These are phyloP conservation scores for Chlorops oryzae DNA, from an alignment of 1,140 invertebrate species.

Conservation along the genomic window DNA sequence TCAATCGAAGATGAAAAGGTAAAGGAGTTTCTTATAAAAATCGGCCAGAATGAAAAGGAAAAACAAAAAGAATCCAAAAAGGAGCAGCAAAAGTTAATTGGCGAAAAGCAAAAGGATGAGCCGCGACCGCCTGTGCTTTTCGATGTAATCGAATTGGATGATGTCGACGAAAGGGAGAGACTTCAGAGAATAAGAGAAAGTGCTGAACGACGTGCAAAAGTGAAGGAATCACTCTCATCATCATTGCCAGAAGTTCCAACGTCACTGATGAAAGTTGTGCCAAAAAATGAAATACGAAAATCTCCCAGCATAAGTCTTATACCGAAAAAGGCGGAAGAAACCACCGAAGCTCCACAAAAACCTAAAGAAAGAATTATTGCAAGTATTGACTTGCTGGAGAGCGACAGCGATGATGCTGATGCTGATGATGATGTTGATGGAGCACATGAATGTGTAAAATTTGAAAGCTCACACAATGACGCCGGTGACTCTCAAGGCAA, in stretches of 20 bases:
- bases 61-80: neutral
- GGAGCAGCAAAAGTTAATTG: neutral
- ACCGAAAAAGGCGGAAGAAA: conserved; percentile 16
- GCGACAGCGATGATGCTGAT: conserved; percentile 8
- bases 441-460: neutral
- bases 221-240: conserved; percentile 26
- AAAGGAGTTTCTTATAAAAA: conserved; percentile 28
- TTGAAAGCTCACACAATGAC: too few relatives aligned
- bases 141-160: conserved; percentile 35
- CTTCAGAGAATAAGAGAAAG: conserved; percentile 6
- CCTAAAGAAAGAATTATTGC: conserved; percentile 27
- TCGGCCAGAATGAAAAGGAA: conserved; percentile 26
- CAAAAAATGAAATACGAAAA: too few relatives aligned
- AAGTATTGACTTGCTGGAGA: conserved; percentile 33
- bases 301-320: conserved; percentile 29
- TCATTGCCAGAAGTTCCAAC: conserved; percentile 8
- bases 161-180: conserved; percentile 20
- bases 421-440: neutral
- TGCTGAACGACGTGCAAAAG: neutral
- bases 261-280: conserved; percentile 2
- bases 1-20: conserved; percentile 43
- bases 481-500: too few relatives aligned
- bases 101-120: neutral
- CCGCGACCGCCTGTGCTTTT: conserved; percentile 6
- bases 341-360: neutral